Base-by-base conservation (phyloP, 1,140 invertebrate genomes). In the Belonocnema kinseyi region DNA sequence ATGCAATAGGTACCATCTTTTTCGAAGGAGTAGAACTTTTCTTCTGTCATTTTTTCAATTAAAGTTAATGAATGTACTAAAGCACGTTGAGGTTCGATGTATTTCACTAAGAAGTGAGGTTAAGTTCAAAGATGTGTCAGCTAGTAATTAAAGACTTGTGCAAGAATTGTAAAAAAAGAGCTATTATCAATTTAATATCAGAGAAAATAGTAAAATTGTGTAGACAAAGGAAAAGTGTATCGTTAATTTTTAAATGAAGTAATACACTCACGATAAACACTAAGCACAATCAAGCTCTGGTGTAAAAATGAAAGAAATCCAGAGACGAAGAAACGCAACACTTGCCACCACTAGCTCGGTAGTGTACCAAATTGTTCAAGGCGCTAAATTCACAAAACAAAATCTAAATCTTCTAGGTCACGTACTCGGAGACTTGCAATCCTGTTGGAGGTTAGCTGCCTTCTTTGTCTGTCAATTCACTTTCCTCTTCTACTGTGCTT, bases 1-100 rank as follows among this genome's bases (percentile, higher is more conserved):
- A 86, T 4, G 0, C 72, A 81, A 10, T 80, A 84, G 17, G 10
- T 14, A 4, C 80, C 80, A n/a, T 72, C 21, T 10, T 75, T 13
- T 46, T 82, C 77, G 5, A 46, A 0, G 7, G 73, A 52, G 33
- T 76, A 78, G 1, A 74, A 50, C 51, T 78, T 77, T 26, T 61
- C 51, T 58, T 52, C 53, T 16, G 53, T 50, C 58, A 73, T 76
- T 76, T 17, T 73, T n/a, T 40, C 40, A 46, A 46, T 46, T 11
- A 46, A 46, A 46, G 7, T 46, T 46, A 46, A 11, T 46, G 7
- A 46, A 46, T 46, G 40, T 46, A 46, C 11, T 10, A 46, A 33
- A 33, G 26, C 26, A 33, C 26, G 2, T 33, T 46, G 6, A 46
- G 2, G 11, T 46, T 46, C 40, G 40, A 46, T 0, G 40, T 46